phyloP scores from a whole-genome alignment of 1,140 invertebrate species.

The Oncopodura yosiiana region DNA sequence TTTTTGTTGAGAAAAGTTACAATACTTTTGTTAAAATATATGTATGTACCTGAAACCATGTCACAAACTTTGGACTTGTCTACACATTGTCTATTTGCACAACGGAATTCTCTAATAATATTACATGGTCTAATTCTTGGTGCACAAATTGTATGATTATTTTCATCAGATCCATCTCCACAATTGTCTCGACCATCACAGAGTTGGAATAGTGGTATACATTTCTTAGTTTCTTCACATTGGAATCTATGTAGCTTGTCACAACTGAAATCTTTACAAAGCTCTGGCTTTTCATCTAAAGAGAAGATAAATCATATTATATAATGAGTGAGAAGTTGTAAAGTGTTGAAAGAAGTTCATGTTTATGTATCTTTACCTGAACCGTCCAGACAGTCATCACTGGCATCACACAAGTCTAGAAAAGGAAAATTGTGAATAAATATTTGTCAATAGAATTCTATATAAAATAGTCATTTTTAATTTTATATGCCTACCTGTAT shows the following conservation, averaged over 20 bases:
- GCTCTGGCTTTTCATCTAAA: slow-evolving; percentile 70
- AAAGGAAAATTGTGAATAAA: too few species aligned
- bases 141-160: slow-evolving; percentile 77
- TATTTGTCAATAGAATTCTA: too few species aligned
- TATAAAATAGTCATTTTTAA: too few species aligned
- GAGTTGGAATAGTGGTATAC: slow-evolving; percentile 70
- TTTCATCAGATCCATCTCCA: slow-evolving; percentile 82
- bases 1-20: background rate
- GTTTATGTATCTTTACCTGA: background rate
- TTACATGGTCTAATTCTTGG: slow-evolving; percentile 61
- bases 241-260: slow-evolving; percentile 70
- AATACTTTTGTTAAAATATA: slow-evolving; percentile 44
- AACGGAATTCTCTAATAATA: slow-evolving; percentile 58
- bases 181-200: slow-evolving; percentile 84
- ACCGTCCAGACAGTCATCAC: slow-evolving; percentile 56
- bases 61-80: slow-evolving; percentile 71
- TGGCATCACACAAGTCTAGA: slow-evolving; percentile 83
- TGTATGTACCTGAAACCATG: too few species aligned
- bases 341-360: slow-evolving; percentile 45
- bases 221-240: slow-evolving; percentile 77
- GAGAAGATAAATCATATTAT: too few species aligned
- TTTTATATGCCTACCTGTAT: too few species aligned
- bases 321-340: too few species aligned
- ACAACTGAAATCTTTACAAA: slow-evolving; percentile 73
- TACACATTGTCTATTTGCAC: slow-evolving; percentile 84